Evolutionary conservation across 2,113 vertebrate species (phyloP), one percentile per base, ranked within the genome.

Genomic region (Pollachius pollachius): DNA sequence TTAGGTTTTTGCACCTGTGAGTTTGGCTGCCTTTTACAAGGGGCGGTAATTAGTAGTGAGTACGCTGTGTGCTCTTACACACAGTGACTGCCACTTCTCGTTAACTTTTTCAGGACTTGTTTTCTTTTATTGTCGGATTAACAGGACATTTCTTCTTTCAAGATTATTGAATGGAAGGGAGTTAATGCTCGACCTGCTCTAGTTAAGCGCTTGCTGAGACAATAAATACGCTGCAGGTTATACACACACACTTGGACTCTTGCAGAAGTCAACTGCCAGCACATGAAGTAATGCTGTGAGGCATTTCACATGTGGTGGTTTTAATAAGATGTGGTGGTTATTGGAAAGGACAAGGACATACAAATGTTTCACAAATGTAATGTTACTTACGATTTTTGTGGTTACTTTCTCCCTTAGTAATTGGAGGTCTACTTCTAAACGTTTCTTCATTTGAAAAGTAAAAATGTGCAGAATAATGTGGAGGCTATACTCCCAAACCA

Each of bases 151-250:
- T 57, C 3, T 57, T 57, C 13, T 91, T 91, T 81, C 72, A 78
- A 84, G 74, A 88, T 90, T 89, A 90, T 88, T 88, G 78, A 84
- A 80, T 89, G 78, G 81, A 74, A 79, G 73, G 82, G 78, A 87
- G 84, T 88, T 84, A 86, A 74, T 81, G 71, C 84, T 75, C 79
- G 72, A 78, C 70, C 62, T 69, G 78, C 74, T 68, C 75, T 81
- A 83, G 80, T 88, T 87, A 87, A 85, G 72, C 72, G 72, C 76
- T 82, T 79, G 75, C 69, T 82, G 76, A 79, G 76, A 87, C 80
- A 87, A 88, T 88, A 88, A 89, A 90, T 85, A 66, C 82, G 71
- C 78, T 84, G 72, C 74, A 58, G 76, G 81, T 63, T 70, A 59
- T 61, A 60, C 68, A 71, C 75, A 76, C 78, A 71, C 71, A 79